Percentiles rank a stretch among this genome's conserved stretches.
phyloP scores from a whole-genome alignment of 2,113 vertebrate genomes.

The Macrotis lagotis region DNA sequence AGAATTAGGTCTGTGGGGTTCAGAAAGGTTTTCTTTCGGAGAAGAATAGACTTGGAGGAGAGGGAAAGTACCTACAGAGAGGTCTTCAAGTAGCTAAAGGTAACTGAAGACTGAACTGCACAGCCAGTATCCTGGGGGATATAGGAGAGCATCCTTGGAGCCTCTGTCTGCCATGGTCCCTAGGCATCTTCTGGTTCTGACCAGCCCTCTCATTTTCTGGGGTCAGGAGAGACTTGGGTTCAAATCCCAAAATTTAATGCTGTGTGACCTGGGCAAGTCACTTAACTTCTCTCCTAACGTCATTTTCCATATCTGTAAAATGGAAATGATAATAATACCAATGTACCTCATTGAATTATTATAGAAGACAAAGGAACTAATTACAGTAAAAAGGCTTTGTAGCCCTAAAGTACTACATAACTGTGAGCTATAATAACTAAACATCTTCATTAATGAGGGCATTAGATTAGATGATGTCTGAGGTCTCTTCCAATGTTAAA shows the following conservation, averaged over 20 bases:
- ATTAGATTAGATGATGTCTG: not conserved
- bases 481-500: not conserved
- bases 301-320: not conserved
- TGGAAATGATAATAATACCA: not conserved
- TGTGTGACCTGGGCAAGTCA: not conserved
- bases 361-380: not conserved
- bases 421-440: not conserved
- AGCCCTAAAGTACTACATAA: not conserved
- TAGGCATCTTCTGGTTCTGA: not conserved
- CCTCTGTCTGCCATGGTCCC: not conserved
- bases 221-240: not conserved
- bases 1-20: accelerated
- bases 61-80: not conserved
- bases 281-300: not conserved
- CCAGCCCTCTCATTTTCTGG: not conserved
- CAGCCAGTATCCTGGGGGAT: not conserved
- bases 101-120: not conserved
- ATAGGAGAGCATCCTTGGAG: not conserved
- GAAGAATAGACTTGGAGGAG: not conserved
- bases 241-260: not conserved
- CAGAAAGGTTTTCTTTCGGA: not conserved
- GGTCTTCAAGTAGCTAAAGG: not conserved
- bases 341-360: not conserved
- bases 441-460: not conserved
- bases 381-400: not conserved